Conservation (phyloP, 2,888 invertebrate species). For the Brachypterus glaber region DNA sequence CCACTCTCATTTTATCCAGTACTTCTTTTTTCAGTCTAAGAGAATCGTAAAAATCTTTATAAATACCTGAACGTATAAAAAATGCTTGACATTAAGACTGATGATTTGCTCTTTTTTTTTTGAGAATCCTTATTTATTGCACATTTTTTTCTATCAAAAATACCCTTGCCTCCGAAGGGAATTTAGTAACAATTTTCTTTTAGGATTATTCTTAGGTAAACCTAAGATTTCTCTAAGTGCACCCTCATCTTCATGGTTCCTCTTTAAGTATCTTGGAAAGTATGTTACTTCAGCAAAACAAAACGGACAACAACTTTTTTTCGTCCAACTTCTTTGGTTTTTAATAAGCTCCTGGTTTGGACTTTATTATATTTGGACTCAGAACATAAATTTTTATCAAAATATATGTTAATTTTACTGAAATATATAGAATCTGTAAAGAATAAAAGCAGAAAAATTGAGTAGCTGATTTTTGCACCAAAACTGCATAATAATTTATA, state of each 20-base stretch:
- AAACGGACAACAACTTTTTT: slow-evolving; percentile 10
- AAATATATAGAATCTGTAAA: no score
- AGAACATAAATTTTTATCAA: no score
- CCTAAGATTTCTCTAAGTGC: slow-evolving; percentile 4
- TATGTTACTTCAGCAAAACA: slow-evolving; percentile 7
- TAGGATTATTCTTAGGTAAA: slow-evolving; percentile 1
- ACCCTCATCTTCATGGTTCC: slow-evolving; percentile 6
- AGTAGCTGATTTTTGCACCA: no score
- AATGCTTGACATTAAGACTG: background rate
- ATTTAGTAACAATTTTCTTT: slow-evolving; percentile 7
- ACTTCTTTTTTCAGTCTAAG: background rate
- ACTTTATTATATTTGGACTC: no score
- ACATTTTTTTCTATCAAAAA: slow-evolving; percentile 6
- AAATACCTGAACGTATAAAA: background rate
- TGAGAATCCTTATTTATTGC: background rate
- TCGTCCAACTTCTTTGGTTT: background rate
- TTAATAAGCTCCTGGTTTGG: background rate
- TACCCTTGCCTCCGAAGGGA: slow-evolving; percentile 10
- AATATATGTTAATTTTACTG: no score
- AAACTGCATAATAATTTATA: no score
- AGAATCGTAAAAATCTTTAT: background rate
- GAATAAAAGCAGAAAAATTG: no score
- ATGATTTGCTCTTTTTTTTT: background rate
- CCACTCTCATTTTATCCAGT: slow-evolving; percentile 7
- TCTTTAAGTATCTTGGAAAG: slow-evolving; percentile 4